Evolutionary conservation across 37 sponge, comb jelly and placozoan genomes (phyloP).

Genomic region (Diacarnus erythraeanus): DNA sequence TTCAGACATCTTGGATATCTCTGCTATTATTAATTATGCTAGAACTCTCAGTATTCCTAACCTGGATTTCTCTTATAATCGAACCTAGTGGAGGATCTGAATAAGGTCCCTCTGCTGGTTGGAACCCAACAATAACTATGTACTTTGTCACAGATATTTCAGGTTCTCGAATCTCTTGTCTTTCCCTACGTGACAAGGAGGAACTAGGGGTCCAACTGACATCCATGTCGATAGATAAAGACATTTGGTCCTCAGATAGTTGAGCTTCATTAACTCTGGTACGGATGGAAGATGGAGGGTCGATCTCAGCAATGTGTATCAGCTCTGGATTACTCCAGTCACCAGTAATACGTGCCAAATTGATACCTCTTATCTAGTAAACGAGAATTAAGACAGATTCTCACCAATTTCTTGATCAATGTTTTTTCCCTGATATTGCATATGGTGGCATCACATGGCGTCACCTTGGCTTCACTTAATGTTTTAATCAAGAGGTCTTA

Average conservation of each 20-base stretch:
- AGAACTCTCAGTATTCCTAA: too few species aligned
- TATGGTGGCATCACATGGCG: too few species aligned
- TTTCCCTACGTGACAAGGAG: not conserved
- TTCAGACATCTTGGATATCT: too few species aligned
- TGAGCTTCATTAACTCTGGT: not conserved
- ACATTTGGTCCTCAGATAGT: too few species aligned
- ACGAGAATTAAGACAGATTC: too few species aligned
- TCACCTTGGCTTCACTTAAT: too few species aligned
- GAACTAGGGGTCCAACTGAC: not conserved
- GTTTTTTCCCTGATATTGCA: too few species aligned
- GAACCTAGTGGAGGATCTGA: not conserved
- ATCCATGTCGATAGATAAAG: not conserved
- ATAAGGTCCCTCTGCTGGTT: not conserved
- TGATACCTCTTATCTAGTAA: not conserved
- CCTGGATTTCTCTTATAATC: not conserved
- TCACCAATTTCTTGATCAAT: too few species aligned
- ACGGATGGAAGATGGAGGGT: not conserved
- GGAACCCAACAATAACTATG: not conserved
- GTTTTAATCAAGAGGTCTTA: too few species aligned
- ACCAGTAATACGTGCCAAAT: not conserved
- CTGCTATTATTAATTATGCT: too few species aligned
- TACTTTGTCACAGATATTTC: not conserved
- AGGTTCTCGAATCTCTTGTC: not conserved
- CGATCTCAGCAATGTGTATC: not conserved
- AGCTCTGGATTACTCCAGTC: constrained; percentile 10